A percentile compares a stretch with the other conserved stretches of the same genome.
phyloP scores from a whole-genome alignment of 2,797 vertebrate genomes.

The Clarias pachynema region DNA sequence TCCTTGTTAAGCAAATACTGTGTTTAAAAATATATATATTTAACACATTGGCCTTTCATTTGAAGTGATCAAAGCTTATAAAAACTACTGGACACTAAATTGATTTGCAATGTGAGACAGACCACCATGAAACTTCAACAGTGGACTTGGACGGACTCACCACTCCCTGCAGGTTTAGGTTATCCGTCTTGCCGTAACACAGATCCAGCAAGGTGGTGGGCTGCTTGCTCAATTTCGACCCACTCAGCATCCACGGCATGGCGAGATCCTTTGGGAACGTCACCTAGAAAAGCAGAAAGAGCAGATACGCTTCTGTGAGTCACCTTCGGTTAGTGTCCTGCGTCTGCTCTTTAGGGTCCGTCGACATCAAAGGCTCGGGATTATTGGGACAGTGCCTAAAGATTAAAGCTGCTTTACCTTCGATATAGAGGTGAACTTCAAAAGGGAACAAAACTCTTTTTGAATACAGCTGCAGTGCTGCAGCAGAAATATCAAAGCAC shows the following conservation, averaged over 20 bases:
- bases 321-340: constrained; percentile 10
- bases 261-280: constrained; percentile 60
- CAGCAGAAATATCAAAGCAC: constrained; percentile 38
- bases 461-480: constrained; percentile 21
- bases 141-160: constrained; percentile 57
- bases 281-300: constrained; percentile 54
- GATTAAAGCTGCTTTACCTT: constrained; percentile 52
- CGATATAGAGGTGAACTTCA: constrained; percentile 45
- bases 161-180: constrained; percentile 65
- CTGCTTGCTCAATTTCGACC: constrained; percentile 59
- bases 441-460: constrained; percentile 36
- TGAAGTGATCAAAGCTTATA: neutral
- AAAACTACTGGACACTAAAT: constrained; percentile 1
- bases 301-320: constrained; percentile 29
- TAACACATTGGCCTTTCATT: neutral
- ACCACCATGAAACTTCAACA: constrained; percentile 12
- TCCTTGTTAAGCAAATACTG: neutral
- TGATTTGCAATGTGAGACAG: constrained; percentile 9
- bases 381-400: constrained; percentile 46
- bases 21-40: neutral
- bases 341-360: constrained; percentile 12
- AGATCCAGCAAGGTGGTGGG: constrained; percentile 62
- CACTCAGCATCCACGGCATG: constrained; percentile 60
- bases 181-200: constrained; percentile 65
- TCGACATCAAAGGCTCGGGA: constrained; percentile 48